These are phyloP conservation scores for Nettapus auritus DNA, from an alignment of 2,113 vertebrate genomes.

Conservation along the genomic window DNA sequence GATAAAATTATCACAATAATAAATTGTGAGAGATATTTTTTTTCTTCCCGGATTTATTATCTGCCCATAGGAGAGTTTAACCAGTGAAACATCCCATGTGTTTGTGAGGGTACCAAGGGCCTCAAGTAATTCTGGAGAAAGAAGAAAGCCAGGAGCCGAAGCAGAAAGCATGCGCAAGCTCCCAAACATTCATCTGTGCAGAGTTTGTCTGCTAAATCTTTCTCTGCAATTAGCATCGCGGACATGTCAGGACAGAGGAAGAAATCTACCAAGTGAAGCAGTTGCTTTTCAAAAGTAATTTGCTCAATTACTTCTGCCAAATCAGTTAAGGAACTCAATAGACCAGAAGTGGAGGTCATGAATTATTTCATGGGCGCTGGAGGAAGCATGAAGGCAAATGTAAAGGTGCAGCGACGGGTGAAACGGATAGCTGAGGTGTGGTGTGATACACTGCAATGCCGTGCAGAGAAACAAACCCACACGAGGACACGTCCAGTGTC, in stretches of 20 bases:
- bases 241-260: not conserved
- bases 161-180: not conserved
- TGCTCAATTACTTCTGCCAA: not conserved
- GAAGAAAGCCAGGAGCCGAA: not conserved
- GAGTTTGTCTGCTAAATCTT: not conserved
- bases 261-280: not conserved
- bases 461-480: not conserved
- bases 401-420: not conserved
- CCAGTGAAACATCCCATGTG: not conserved
- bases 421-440: not conserved
- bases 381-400: not conserved
- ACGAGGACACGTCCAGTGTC: not conserved
- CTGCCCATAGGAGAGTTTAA: not conserved
- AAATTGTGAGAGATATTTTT: not conserved
- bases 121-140: not conserved
- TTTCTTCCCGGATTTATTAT: not conserved
- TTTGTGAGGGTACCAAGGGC: not conserved
- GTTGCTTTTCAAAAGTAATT: not conserved
- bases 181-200: not conserved
- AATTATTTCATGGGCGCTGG: not conserved
- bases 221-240: not conserved
- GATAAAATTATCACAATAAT: not conserved
- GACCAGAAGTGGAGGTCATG: not conserved
- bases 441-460: not conserved
- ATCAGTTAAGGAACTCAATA: not conserved